These are phyloP conservation scores for Pachyrhynchus sulphureomaculatus DNA, from an alignment of 1,140 invertebrate species.

Conservation along the genomic window DNA sequence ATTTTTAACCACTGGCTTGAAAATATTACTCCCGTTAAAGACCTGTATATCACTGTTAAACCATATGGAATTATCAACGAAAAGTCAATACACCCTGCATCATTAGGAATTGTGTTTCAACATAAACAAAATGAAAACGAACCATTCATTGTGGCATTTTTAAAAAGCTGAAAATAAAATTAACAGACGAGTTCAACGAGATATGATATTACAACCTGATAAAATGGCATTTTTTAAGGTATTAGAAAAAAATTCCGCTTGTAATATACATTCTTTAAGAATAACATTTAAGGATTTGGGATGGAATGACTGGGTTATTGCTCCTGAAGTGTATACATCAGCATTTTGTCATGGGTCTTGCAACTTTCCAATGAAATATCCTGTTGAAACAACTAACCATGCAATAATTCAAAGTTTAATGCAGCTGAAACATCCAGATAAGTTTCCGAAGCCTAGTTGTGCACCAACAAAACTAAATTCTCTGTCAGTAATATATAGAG, in stretches of 20 bases:
- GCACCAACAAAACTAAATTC: background rate
- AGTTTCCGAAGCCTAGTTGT: conserved; percentile 2
- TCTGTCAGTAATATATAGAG: conserved; percentile 2
- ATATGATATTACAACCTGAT: background rate
- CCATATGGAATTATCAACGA: background rate
- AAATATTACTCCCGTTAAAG: no score
- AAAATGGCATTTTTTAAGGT: background rate
- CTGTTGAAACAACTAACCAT: background rate
- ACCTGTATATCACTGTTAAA: background rate
- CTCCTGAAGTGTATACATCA: conserved; percentile 1
- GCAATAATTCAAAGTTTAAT: conserved; percentile 2
- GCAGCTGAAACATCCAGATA: background rate
- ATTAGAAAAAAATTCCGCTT: background rate
- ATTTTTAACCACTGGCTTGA: background rate
- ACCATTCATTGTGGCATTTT: conserved; percentile 2
- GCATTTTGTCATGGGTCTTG: conserved; percentile 14
- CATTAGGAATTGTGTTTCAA: background rate
- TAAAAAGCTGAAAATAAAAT: conserved; percentile 1
- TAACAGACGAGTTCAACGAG: background rate
- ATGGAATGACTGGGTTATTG: conserved; percentile 12
- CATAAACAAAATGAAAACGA: background rate
- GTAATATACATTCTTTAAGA: background rate
- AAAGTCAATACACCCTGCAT: background rate
- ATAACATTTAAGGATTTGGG: conserved; percentile 2
- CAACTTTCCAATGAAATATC: conserved; percentile 2